Percentiles rank a stretch among this genome's conserved stretches.
Evolutionary conservation across 1,140 invertebrate genomes (phyloP).

Genomic region (Aradophagus sp.): DNA sequence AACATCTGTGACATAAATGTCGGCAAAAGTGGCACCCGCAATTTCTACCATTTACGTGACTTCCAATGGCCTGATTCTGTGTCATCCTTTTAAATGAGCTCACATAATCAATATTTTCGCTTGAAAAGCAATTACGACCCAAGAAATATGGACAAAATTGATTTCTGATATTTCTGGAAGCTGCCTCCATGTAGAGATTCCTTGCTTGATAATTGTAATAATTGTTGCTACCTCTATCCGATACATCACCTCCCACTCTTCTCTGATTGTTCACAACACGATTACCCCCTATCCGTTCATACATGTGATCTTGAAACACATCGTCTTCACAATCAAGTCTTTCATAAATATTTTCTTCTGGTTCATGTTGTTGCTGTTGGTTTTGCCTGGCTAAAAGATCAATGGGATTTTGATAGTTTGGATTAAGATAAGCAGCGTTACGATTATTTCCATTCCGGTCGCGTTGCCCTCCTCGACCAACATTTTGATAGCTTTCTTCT

Average conservation of each 20-base stretch:
- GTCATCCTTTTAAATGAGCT: constrained; percentile 60
- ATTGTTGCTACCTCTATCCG: constrained; percentile 53
- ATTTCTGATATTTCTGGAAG: constrained; percentile 54
- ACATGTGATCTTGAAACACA: constrained; percentile 62
- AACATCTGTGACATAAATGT: constrained; percentile 66
- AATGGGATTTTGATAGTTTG: constrained; percentile 69
- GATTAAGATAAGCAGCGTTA: constrained; percentile 62
- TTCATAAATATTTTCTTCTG: constrained; percentile 72
- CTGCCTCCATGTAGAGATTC: constrained; percentile 59
- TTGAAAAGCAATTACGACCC: constrained; percentile 70
- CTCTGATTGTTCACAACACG: constrained; percentile 51
- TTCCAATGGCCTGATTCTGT: constrained; percentile 26
- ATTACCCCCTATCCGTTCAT: constrained; percentile 66
- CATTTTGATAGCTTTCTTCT: constrained; percentile 65
- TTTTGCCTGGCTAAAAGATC: constrained; percentile 51
- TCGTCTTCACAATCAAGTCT: constrained; percentile 67
- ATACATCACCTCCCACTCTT: constrained; percentile 47
- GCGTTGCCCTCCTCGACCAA: constrained; percentile 54
- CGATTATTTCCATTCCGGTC: constrained; percentile 43
- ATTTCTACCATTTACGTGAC: constrained; percentile 59
- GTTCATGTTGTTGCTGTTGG: constrained; percentile 62
- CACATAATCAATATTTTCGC: constrained; percentile 68
- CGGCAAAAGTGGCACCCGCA: constrained; percentile 67
- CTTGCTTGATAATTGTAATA: constrained; percentile 64
- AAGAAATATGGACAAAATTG: constrained; percentile 65